Percentiles rank a stretch among this genome's conserved stretches.
phyloP scores from a whole-genome alignment of 2,888 invertebrate species.

The Epsilonema sp. region DNA sequence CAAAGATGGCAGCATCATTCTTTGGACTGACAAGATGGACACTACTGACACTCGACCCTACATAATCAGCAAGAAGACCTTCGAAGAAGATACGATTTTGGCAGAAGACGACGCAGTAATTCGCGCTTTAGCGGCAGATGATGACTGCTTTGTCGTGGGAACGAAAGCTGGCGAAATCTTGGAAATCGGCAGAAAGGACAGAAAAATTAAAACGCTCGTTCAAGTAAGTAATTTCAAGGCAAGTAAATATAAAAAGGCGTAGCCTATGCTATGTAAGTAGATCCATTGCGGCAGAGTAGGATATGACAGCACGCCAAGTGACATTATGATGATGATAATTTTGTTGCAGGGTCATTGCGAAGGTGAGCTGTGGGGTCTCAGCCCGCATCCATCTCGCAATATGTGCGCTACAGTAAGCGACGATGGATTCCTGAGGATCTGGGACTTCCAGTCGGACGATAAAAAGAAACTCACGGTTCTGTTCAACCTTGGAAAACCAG shows the following conservation, averaged over 20 bases:
- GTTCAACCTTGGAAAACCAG: conserved; percentile 21
- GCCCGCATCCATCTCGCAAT: conserved; percentile 28
- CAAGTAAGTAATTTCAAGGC: too few species aligned
- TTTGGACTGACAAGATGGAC: conserved; percentile 33
- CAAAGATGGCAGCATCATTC: conserved; percentile 32
- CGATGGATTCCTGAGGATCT: conserved; percentile 31
- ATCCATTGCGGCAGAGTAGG: too few species aligned
- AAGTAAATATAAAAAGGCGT: too few species aligned
- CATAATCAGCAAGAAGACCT: conserved; percentile 16
- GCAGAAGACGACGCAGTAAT: background rate
- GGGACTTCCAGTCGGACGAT: conserved; percentile 24
- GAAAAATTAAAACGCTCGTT: too few species aligned
- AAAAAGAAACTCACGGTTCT: conserved; percentile 28
- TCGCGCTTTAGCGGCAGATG: background rate
- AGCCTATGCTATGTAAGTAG: too few species aligned
- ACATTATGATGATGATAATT: too few species aligned
- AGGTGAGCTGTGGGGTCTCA: conserved; percentile 34
- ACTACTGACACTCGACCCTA: conserved; percentile 30
- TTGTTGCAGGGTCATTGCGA: conserved; percentile 31
- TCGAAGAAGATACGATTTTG: background rate
- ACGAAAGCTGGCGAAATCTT: background rate
- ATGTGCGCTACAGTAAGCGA: conserved; percentile 32
- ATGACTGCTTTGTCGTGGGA: background rate
- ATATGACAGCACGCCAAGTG: too few species aligned
- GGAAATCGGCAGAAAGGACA: background rate